Evolutionary conservation across 2,797 vertebrate genomes (phyloP), one percentile per base, ranked within the genome.

Genomic region (Phalanger gymnotis): DNA sequence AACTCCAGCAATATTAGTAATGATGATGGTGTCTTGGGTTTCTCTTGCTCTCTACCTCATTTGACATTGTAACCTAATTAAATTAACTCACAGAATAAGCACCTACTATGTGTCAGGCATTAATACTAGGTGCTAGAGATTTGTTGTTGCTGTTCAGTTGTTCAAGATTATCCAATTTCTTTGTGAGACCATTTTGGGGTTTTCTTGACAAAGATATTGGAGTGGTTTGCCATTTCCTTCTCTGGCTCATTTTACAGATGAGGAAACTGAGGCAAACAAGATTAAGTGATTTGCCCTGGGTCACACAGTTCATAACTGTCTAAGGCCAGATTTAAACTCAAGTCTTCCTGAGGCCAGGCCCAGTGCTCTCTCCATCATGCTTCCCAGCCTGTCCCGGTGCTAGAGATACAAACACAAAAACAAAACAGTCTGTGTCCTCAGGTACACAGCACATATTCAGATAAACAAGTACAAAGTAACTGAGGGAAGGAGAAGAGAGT

Each of bases 41-140:
- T 93, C 51, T 30, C 53, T 92, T 92, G 91, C 5, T 87, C 94
- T 94, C n/a, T 47, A 22, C n/a, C n/a, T 81, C n/a, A 81, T 25
- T 47, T 81, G 66, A 40, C 66, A 40, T 73, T 73, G n/a, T 73
- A n/a, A 40, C 3, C 19, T 73, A 73, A 73, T 40, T 73, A 40
- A 81, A 40, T 81, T 3, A 81, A 22, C 19, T 81, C 19, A 81
- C 25, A 12, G 58, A 61, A 13, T n/a, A n/a, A 66, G 16, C 7
- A 22, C 66, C 66, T 9, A 81, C 14, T 73, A 10, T 66, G 31
- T 47, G 11, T 40, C 19, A 81, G n/a, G 5, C 5, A 10, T 40
- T 40, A 40, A 40, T 47, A 40, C 66, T 25, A 47, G 66, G n/a
- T 81, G n/a, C 19, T 81, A 81, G 12, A 66, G 31, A 66, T 66